Conservation (phyloP, 2,113 vertebrate genomes). For the Bothrops jararaca region DNA sequence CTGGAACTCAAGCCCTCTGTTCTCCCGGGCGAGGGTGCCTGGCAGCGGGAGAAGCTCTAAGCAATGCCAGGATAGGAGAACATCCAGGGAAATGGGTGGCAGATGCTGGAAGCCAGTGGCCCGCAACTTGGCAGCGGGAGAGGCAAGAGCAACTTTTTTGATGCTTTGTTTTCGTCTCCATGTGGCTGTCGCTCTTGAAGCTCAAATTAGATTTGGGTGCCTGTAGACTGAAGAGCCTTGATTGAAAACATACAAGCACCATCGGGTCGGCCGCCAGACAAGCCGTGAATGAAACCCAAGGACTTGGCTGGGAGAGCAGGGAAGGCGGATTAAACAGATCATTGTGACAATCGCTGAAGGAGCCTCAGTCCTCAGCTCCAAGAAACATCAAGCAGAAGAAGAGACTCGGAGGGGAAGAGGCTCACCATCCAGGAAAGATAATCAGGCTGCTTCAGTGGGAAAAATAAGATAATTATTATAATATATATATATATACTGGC, state of each 20-base stretch:
- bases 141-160: not conserved
- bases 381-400: not conserved
- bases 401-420: not conserved
- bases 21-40: not conserved
- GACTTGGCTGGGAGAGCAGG: not conserved
- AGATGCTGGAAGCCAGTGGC: not conserved
- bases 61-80: not conserved
- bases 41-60: not conserved
- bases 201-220: conserved; percentile 15
- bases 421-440: not conserved
- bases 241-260: conserved; percentile 2
- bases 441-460: too few relatives aligned
- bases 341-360: not conserved
- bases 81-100: not conserved
- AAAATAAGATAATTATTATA: not conserved
- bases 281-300: not conserved
- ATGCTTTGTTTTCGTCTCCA: not conserved
- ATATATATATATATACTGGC: not conserved
- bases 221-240: not conserved
- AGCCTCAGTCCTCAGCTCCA: not conserved
- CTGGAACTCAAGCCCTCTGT: not conserved
- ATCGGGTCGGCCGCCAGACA: not conserved
- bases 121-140: not conserved
- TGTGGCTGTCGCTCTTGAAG: not conserved
- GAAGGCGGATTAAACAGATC: not conserved